Evolutionary conservation across 1,140 invertebrate genomes (phyloP).

Genomic region (Gyrodactylus salaris): DNA sequence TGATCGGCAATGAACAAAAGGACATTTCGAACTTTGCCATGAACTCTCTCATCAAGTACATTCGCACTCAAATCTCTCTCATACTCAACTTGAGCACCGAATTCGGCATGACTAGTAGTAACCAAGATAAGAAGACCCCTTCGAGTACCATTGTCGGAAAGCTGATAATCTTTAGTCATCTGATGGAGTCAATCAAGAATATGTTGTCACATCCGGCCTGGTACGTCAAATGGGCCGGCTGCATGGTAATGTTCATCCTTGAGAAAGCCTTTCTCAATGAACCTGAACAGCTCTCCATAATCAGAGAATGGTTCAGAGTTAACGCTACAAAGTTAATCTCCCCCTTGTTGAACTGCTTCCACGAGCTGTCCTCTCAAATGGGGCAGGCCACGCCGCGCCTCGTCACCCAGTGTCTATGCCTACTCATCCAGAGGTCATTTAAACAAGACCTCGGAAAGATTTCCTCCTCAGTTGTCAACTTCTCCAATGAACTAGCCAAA

Average conservation of each 20-base stretch:
- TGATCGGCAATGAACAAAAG: background rate
- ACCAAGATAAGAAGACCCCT: no score
- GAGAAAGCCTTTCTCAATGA: background rate
- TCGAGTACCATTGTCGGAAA: background rate
- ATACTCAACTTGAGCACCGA: background rate
- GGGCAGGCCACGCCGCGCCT: background rate
- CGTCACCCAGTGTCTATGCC: background rate
- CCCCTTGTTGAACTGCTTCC: background rate
- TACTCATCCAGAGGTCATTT: background rate
- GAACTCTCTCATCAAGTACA: background rate
- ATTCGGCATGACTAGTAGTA: background rate
- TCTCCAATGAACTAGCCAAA: background rate
- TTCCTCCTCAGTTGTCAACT: background rate
- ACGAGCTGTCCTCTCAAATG: background rate
- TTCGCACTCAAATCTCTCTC: background rate
- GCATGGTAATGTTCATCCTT: background rate
- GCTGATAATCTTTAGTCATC: background rate
- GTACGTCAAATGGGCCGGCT: background rate
- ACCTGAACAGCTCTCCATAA: background rate
- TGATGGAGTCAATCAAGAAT: background rate
- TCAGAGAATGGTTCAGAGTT: background rate
- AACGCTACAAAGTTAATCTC: background rate
- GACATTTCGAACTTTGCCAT: background rate
- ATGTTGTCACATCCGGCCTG: background rate
- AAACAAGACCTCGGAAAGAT: background rate